Percentiles rank a stretch among this genome's conserved stretches.
phyloP scores from a whole-genome alignment of 2,113 vertebrate species.

The Menura novaehollandiae region DNA sequence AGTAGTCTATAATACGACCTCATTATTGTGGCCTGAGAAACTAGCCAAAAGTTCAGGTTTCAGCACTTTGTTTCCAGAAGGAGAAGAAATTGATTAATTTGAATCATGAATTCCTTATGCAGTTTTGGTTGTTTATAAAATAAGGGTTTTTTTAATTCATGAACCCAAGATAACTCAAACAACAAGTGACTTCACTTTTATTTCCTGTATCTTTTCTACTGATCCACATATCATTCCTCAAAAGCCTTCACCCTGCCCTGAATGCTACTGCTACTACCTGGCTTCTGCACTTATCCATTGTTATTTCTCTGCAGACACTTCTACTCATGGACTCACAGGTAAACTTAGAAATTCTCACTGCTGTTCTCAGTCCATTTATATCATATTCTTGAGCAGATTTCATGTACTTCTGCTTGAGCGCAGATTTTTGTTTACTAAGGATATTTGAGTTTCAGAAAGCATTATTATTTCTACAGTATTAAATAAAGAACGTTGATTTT shows the following conservation, averaged over 20 bases:
- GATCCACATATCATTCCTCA: not conserved
- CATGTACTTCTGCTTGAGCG: not conserved
- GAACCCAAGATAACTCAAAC: not conserved
- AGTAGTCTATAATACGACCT: not conserved
- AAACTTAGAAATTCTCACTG: not conserved
- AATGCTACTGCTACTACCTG: not conserved
- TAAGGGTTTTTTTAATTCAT: not conserved
- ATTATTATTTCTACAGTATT: not conserved
- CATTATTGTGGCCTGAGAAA: not conserved
- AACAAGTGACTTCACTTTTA: not conserved
- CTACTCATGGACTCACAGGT: not conserved
- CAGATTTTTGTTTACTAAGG: not conserved
- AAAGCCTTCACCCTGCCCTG: fast-evolving
- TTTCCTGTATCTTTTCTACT: not conserved
- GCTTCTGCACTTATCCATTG: not conserved
- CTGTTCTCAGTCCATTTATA: not conserved
- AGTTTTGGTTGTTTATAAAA: not conserved
- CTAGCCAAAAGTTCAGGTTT: not conserved
- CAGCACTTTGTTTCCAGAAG: not conserved
- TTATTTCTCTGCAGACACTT: not conserved
- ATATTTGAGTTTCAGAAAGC: not conserved
- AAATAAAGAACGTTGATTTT: not conserved
- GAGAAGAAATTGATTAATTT: not conserved
- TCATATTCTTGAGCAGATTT: not conserved
- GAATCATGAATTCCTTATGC: not conserved